Conservation (phyloP, 2,113 vertebrate species). For the Ictalurus punctatus region DNA sequence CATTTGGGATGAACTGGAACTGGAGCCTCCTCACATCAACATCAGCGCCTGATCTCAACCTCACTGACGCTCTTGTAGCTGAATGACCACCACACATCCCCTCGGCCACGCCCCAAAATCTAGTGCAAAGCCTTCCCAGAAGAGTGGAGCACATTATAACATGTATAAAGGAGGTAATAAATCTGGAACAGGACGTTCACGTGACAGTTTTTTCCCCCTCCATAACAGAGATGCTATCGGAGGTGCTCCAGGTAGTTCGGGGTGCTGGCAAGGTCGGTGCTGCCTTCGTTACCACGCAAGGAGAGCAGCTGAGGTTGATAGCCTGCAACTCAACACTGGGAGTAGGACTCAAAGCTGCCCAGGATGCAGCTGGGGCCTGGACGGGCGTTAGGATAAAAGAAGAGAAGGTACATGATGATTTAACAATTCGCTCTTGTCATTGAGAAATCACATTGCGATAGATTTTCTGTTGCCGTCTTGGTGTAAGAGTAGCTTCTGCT, state of each 20-base stretch:
- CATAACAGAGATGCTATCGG: constrained; percentile 64
- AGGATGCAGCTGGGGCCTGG: constrained; percentile 64
- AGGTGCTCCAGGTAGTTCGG: constrained; percentile 72
- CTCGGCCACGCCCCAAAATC: not conserved
- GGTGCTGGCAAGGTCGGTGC: constrained; percentile 74
- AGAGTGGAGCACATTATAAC: not conserved
- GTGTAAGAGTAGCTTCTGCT: not conserved
- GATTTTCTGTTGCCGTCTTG: not conserved
- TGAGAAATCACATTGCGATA: not conserved
- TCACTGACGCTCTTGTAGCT: not conserved
- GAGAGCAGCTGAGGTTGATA: constrained; percentile 71
- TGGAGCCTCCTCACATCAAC: too few species aligned
- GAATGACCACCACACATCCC: not conserved
- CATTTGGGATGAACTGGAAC: too few species aligned
- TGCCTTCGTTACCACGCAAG: constrained; percentile 68
- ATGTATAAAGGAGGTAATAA: too few species aligned
- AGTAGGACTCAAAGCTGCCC: constrained; percentile 62
- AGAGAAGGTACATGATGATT: constrained; percentile 13
- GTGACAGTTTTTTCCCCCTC: not conserved
- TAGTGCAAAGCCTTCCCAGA: not conserved
- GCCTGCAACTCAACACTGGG: constrained; percentile 70
- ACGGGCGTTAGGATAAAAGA: constrained; percentile 58
- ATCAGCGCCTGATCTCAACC: too few species aligned
- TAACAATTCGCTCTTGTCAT: not conserved
- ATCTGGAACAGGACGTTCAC: too few species aligned